phyloP scores from a whole-genome alignment of 2,888 invertebrate genomes.

The Rhingia rostrata region DNA sequence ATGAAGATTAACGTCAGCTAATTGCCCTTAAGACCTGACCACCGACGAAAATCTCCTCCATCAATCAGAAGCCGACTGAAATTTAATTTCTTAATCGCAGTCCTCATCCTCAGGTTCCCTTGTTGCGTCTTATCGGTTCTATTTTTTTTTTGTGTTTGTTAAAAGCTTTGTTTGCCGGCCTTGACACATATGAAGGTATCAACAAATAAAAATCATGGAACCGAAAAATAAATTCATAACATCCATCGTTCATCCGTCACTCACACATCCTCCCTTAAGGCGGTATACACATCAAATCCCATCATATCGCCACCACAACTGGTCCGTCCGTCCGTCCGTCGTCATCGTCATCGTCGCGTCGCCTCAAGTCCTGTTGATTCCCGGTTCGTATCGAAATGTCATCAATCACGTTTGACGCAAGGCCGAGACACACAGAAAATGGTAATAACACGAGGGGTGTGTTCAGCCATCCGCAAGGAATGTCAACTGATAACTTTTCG shows the following conservation, averaged over 20 bases:
- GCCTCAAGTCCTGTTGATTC: conserved; percentile 34
- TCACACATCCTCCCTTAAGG: conserved; percentile 9
- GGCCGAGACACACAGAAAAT: not conserved
- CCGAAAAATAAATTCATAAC: conserved; percentile 67
- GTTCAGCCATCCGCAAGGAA: conserved; percentile 46
- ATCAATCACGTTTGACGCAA: conserved; percentile 57
- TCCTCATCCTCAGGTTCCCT: not conserved
- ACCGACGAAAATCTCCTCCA: conserved; percentile 22
- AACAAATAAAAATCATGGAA: conserved; percentile 60
- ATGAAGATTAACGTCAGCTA: conserved; percentile 54
- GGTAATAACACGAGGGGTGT: conserved; percentile 13
- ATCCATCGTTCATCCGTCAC: conserved; percentile 51
- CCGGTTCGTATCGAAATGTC: conserved; percentile 54
- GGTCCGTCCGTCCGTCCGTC: not conserved
- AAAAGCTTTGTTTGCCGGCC: conserved; percentile 24
- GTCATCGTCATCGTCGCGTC: too few relatives aligned
- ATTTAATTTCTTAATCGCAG: conserved; percentile 57
- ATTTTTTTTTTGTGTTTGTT: not conserved
- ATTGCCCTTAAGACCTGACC: conserved; percentile 52
- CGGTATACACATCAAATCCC: not conserved
- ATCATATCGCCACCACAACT: not conserved
- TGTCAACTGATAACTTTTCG: conserved; percentile 60
- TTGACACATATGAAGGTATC: conserved; percentile 33
- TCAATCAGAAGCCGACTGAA: conserved; percentile 48
- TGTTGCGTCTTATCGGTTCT: not conserved